These are phyloP conservation scores for Andrena flavipes DNA, from an alignment of 2,888 invertebrate species.

Conservation along the genomic window DNA sequence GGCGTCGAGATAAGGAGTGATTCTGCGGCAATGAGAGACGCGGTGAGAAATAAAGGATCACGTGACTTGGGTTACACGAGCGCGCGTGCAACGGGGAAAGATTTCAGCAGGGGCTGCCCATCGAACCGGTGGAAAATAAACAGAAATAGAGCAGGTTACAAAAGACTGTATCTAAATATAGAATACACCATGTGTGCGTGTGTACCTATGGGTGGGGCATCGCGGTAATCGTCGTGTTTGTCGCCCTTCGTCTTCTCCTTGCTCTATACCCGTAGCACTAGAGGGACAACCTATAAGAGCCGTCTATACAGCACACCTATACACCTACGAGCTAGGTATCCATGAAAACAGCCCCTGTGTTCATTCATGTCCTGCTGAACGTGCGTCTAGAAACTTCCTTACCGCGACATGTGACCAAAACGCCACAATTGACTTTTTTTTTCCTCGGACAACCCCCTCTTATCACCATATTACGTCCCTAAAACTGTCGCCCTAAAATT, in stretches of 20 bases:
- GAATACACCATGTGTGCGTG: constrained; percentile 64
- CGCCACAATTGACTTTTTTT: constrained; percentile 40
- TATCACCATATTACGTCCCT: no score
- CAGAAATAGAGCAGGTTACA: constrained; percentile 81
- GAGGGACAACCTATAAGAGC: constrained; percentile 35
- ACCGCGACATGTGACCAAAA: constrained; percentile 28
- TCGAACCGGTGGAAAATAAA: constrained; percentile 68
- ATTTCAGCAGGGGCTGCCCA: constrained; percentile 31
- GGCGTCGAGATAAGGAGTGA: background rate
- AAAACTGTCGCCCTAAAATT: no score
- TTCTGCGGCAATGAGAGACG: background rate
- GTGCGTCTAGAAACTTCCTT: constrained; percentile 38
- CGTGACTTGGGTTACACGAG: constrained; percentile 14
- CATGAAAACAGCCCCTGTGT: constrained; percentile 54
- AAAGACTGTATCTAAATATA: constrained; percentile 79
- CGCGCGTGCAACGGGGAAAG: constrained; percentile 5
- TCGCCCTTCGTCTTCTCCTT: constrained; percentile 55
- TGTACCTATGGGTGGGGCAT: constrained; percentile 65
- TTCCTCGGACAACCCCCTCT: background rate
- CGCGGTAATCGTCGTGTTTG: constrained; percentile 62
- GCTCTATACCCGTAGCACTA: constrained; percentile 22
- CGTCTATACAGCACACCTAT: background rate
- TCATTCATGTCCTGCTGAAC: constrained; percentile 61
- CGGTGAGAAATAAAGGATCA: constrained; percentile 16
- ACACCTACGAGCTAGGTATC: constrained; percentile 39